Base-by-base conservation (phyloP, 2,797 vertebrate genomes). In the Xyrichtys novacula region DNA sequence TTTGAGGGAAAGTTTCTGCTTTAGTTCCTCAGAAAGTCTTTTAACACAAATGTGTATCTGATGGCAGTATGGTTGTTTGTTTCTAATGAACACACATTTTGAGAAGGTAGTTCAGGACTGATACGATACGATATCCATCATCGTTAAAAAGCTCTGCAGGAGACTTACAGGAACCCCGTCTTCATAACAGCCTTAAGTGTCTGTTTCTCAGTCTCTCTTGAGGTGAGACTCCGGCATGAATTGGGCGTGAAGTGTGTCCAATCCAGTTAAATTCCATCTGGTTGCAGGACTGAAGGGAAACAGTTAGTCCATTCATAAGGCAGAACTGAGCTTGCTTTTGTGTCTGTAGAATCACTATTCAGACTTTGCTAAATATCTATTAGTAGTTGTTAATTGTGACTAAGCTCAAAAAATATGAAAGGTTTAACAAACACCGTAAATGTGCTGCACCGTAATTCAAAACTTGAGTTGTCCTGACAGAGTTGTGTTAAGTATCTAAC, bases 271-370 rank as follows among this genome's bases (percentile, higher is more conserved):
- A 52, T 47, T 48, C 29, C 49, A 73, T 52, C 49, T 55, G 36
- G 73, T 53, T 20, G 42, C 43, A 58, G 57, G 53, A 65, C 67
- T 46, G 25, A 32, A 50, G 23, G 67, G 39, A 49, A 66, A 70
- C 64, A 78, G 57, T 67, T 20, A 17, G 36, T 28, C 48, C 60
- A 59, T 82, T 79, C 44, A 69, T 69, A 44, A 63, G 65, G 67
- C 49, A 17, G 48, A 48, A 69, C 69, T 81, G 64, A 77, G 42
- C 42, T 28, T 56, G 62, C 26, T 66, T 70, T 74, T 84, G 71
- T 80, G 57, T 77, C 54, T 47, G n/a, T 17, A 26, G 38, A 16
- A 40, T 1, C 6, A 34, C 49, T 36, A 46, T n/a, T 52, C 43
- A 56, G 38, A 36, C 53, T 12, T 23, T 53, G 66, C 74, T 65